Percentiles rank a stretch among this genome's conserved stretches.
Evolutionary conservation across 2,113 vertebrate species (phyloP).

Genomic region (Macaca nemestrina): DNA sequence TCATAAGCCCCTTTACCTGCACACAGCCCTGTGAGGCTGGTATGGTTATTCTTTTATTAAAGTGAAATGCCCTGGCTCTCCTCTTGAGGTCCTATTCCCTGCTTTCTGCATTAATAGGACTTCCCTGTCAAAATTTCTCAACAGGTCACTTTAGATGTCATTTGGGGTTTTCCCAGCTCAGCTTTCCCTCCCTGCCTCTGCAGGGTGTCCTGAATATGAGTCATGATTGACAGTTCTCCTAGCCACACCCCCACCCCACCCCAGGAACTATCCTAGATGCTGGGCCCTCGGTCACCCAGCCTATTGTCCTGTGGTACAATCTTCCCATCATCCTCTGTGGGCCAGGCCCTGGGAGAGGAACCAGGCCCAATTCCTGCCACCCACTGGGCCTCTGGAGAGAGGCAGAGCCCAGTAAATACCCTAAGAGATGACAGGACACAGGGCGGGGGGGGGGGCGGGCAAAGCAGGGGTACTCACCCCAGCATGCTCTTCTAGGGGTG

Average conservation of each 20-base stretch:
- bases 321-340: not conserved
- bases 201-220: not conserved
- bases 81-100: not conserved
- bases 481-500: not conserved
- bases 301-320: not conserved
- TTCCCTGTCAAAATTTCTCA: slow-evolving; percentile 15
- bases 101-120: not conserved
- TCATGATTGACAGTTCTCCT: not conserved
- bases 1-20: not conserved
- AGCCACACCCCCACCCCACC: not conserved
- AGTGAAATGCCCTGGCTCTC: not conserved
- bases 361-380: not conserved
- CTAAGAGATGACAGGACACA: fast-evolving
- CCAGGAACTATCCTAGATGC: not conserved
- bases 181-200: not conserved
- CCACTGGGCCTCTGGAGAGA: not conserved
- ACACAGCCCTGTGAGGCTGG: not conserved
- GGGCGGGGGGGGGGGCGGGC: not conserved
- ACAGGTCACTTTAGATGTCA: not conserved
- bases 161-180: not conserved
- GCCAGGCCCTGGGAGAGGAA: not conserved
- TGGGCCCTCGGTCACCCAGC: not conserved
- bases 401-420: not conserved
- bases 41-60: not conserved
- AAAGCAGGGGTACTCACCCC: not conserved